These are phyloP conservation scores for Leptinotarsa lineolata DNA, from an alignment of 1,140 invertebrate genomes.

Conservation along the genomic window DNA sequence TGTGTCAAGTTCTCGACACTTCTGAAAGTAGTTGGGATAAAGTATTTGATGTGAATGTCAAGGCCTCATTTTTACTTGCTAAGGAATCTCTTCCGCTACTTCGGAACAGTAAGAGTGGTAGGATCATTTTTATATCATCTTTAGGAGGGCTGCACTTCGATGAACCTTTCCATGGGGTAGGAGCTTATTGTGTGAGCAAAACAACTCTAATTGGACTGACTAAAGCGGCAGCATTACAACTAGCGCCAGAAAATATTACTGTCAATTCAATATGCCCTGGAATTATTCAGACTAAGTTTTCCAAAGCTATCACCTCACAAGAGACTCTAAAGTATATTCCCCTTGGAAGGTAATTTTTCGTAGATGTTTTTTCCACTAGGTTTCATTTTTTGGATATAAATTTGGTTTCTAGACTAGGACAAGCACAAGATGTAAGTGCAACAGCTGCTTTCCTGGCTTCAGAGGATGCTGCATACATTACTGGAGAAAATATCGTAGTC, in stretches of 20 bases:
- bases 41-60: slow-evolving; percentile 96
- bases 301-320: slow-evolving; percentile 24
- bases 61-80: slow-evolving; percentile 83
- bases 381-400: background rate
- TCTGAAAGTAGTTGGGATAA: slow-evolving; percentile 88
- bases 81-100: slow-evolving; percentile 87
- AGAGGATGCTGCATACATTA: slow-evolving; percentile 90
- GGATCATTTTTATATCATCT: slow-evolving; percentile 85
- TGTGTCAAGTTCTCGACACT: slow-evolving; percentile 78
- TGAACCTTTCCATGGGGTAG: slow-evolving; percentile 70
- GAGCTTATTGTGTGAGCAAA: slow-evolving; percentile 93
- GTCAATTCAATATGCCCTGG: slow-evolving; percentile 95
- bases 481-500: slow-evolving; percentile 87
- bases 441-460: slow-evolving; percentile 88
- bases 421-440: slow-evolving; percentile 80
- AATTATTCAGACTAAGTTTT: slow-evolving; percentile 57
- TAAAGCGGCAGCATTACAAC: slow-evolving; percentile 77
- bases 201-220: slow-evolving; percentile 88
- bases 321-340: slow-evolving; percentile 28
- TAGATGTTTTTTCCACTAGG: background rate
- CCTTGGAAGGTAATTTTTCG: slow-evolving; percentile 13
- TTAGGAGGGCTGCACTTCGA: slow-evolving; percentile 75
- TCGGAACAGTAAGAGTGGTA: slow-evolving; percentile 75
- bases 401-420: slow-evolving; percentile 60
- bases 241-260: slow-evolving; percentile 79